Evolutionary conservation across 2,113 vertebrate species (phyloP).

Genomic region (Podarcis raffonei): DNA sequence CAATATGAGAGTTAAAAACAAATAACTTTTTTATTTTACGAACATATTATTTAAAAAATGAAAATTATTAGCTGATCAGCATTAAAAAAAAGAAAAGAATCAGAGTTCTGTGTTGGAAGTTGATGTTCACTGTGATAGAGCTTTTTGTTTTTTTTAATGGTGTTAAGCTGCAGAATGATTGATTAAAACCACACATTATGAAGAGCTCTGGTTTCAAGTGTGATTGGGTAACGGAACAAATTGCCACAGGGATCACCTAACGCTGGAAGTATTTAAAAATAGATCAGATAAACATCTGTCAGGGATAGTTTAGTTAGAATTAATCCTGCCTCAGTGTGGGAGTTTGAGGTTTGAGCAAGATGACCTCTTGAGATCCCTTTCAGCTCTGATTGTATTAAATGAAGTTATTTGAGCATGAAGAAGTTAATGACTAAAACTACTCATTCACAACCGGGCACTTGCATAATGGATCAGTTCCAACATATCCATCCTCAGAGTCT

Average conservation of each 20-base stretch:
- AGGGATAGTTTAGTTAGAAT: conserved; percentile 23
- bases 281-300: conserved; percentile 40
- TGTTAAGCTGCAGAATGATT: conserved; percentile 5
- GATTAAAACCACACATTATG: conserved; percentile 14
- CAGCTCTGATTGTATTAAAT: conserved; percentile 29
- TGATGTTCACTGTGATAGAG: background rate
- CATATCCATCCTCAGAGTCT: background rate
- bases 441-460: conserved; percentile 8
- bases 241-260: conserved; percentile 24
- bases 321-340: conserved; percentile 21
- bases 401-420: conserved; percentile 35
- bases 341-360: conserved; percentile 12
- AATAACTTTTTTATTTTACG: background rate
- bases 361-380: conserved; percentile 31
- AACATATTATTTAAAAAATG: background rate
- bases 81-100: background rate
- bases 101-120: background rate
- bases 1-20: background rate
- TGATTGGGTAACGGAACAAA: conserved; percentile 11
- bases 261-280: conserved; percentile 24
- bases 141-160: background rate
- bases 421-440: conserved; percentile 32
- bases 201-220: conserved; percentile 4
- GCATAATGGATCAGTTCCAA: conserved; percentile 17
- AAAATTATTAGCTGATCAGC: background rate